Evolutionary conservation across 1,140 invertebrate species (phyloP).

Genomic region (Drosophila sp.): DNA sequence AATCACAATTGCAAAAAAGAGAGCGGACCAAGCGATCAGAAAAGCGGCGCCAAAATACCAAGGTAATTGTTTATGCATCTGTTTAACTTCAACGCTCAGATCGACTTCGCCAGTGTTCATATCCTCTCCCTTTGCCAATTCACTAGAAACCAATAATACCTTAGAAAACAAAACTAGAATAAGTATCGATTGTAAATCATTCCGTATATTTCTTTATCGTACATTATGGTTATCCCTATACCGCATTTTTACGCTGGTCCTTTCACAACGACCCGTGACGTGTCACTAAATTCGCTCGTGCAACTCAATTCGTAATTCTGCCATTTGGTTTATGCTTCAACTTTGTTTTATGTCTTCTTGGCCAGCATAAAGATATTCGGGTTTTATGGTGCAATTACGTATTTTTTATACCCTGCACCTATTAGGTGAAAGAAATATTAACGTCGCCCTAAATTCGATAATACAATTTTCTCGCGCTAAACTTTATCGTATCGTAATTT

Average conservation of each 20-base stretch:
- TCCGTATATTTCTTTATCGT: neutral
- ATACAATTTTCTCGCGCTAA: too few relatives aligned
- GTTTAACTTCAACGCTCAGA: neutral
- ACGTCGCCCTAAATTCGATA: too few relatives aligned
- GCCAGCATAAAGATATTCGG: constrained; percentile 55
- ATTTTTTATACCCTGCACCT: too few relatives aligned
- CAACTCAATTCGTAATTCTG: constrained; percentile 27
- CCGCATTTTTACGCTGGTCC: constrained; percentile 23
- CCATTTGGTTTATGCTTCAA: constrained; percentile 5
- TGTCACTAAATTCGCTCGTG: constrained; percentile 24
- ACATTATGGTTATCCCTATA: neutral
- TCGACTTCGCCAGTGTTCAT: neutral
- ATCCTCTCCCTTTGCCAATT: constrained; percentile 25
- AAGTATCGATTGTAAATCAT: neutral
- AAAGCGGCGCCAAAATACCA: constrained; percentile 72
- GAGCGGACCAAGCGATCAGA: constrained; percentile 59
- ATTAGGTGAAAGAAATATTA: too few relatives aligned
- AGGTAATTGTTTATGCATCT: constrained; percentile 31
- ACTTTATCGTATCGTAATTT: too few relatives aligned
- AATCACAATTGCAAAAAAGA: constrained; percentile 64
- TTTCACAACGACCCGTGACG: constrained; percentile 23
- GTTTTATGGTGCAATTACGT: constrained; percentile 39
- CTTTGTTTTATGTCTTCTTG: constrained; percentile 39
- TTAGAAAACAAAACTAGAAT: neutral
- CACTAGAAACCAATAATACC: constrained; percentile 14